Evolutionary conservation across 2,113 vertebrate genomes (phyloP).

Genomic region (Polyodon spathula): DNA sequence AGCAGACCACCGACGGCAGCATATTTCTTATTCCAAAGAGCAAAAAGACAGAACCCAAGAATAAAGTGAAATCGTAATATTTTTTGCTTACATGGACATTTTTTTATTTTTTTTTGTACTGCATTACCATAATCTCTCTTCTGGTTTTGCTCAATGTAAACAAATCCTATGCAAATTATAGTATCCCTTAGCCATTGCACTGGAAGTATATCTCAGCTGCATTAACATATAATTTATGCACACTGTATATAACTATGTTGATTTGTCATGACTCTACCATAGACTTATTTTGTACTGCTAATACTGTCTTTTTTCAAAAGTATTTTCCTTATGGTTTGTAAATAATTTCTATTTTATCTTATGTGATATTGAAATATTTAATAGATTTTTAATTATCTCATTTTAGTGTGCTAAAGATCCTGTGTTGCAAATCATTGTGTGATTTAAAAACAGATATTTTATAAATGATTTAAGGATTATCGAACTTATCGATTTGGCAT

Average conservation of each 20-base stretch:
- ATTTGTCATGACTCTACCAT: slow-evolving; percentile 60
- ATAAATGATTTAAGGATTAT: slow-evolving; percentile 45
- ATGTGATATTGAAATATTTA: slow-evolving; percentile 55
- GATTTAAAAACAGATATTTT: slow-evolving; percentile 43
- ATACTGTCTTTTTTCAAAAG: slow-evolving; percentile 36
- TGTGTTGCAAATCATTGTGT: slow-evolving; percentile 54
- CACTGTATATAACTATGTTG: slow-evolving; percentile 37
- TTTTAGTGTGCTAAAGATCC: slow-evolving; percentile 69
- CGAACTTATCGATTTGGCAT: slow-evolving; percentile 45
- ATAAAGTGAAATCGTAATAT: slow-evolving; percentile 40
- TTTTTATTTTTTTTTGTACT: too few species aligned
- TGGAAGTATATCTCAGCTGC: slow-evolving; percentile 44
- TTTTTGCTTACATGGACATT: slow-evolving; percentile 28
- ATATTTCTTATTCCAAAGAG: slow-evolving; percentile 87
- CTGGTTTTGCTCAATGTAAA: slow-evolving; percentile 20
- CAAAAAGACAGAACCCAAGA: slow-evolving; percentile 70
- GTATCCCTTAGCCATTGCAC: slow-evolving; percentile 48
- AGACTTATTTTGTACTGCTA: slow-evolving; percentile 58
- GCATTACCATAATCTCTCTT: slow-evolving; percentile 31
- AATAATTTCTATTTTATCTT: slow-evolving; percentile 75
- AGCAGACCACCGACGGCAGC: slow-evolving; percentile 85
- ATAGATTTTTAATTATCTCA: slow-evolving; percentile 57
- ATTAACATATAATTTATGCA: slow-evolving; percentile 61
- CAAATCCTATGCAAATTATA: slow-evolving; percentile 53
- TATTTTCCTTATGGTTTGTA: slow-evolving; percentile 67